Percentiles rank a stretch among this genome's conserved stretches.
These are phyloP conservation scores for Antennarius striatus DNA, from an alignment of 2,113 vertebrate genomes.

Conservation along the genomic window DNA sequence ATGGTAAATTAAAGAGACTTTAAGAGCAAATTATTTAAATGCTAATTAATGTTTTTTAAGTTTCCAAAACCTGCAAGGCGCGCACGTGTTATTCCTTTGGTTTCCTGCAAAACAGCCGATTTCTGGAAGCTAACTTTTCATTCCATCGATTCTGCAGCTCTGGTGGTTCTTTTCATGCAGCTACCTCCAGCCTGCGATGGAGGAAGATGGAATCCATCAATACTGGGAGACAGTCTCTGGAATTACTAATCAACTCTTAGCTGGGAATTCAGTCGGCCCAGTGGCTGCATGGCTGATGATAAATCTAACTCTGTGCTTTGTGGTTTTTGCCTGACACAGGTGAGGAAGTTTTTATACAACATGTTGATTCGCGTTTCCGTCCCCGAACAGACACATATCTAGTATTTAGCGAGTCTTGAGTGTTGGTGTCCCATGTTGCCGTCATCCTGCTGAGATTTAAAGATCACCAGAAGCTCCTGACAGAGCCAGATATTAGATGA, in stretches of 20 bases:
- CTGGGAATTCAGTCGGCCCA: constrained; percentile 45
- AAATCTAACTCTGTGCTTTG: neutral
- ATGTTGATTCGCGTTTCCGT: neutral
- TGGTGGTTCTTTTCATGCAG: constrained; percentile 49
- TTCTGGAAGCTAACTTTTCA: constrained; percentile 58
- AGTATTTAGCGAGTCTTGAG: constrained; percentile 12
- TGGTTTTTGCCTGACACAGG: constrained; percentile 11
- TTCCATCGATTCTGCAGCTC: constrained; percentile 61
- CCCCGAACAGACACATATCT: neutral
- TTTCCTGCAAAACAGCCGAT: constrained; percentile 43
- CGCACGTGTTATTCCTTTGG: constrained; percentile 61
- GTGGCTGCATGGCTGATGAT: constrained; percentile 28
- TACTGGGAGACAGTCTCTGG: constrained; percentile 57
- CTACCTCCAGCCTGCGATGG: constrained; percentile 29
- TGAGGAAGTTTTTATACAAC: neutral
- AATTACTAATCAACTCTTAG: constrained; percentile 64
- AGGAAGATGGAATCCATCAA: constrained; percentile 69
- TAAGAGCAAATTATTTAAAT: constrained; percentile 76
- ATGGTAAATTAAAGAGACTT: constrained; percentile 70
- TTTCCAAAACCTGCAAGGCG: constrained; percentile 64
- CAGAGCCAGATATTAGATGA: constrained; percentile 32
- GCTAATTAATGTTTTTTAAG: constrained; percentile 79
- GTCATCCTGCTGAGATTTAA: constrained; percentile 7
- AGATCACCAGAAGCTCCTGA: constrained; percentile 8
- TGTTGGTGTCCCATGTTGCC: neutral